phyloP scores from a whole-genome alignment of 2,113 vertebrate species.

The Athene cunicularia region DNA sequence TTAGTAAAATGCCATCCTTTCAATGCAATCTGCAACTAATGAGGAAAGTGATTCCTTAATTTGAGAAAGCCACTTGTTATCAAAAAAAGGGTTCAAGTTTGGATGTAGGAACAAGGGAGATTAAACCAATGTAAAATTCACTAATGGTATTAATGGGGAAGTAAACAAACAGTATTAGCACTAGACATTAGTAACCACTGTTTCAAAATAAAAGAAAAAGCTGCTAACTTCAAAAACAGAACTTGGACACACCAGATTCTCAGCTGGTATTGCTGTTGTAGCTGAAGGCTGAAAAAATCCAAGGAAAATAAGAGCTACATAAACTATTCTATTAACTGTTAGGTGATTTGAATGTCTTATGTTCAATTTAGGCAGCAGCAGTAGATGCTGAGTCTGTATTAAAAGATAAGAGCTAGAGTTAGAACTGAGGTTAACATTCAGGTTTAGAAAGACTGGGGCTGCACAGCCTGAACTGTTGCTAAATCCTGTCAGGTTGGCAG shows the following conservation, averaged over 20 bases:
- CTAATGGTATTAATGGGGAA: not conserved
- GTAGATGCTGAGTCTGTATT: not conserved
- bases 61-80: not conserved
- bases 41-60: not conserved
- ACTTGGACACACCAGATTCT: not conserved
- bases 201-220: not conserved
- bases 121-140: not conserved
- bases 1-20: not conserved
- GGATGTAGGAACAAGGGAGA: not conserved
- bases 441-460: not conserved
- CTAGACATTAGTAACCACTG: not conserved
- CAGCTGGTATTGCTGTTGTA: not conserved
- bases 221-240: not conserved
- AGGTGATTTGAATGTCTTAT: not conserved
- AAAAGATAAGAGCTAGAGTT: conserved; percentile 16
- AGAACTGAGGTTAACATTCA: not conserved
- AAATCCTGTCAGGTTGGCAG: not conserved
- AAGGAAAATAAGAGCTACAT: not conserved
- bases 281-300: not conserved
- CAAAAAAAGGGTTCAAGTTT: not conserved
- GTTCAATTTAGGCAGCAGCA: not conserved
- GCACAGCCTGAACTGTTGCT: not conserved
- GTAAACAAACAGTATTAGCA: not conserved
- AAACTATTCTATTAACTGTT: not conserved
- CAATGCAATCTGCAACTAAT: not conserved